phyloP scores from a whole-genome alignment of 2,888 invertebrate species.

The Oegoconia quadripuncta region DNA sequence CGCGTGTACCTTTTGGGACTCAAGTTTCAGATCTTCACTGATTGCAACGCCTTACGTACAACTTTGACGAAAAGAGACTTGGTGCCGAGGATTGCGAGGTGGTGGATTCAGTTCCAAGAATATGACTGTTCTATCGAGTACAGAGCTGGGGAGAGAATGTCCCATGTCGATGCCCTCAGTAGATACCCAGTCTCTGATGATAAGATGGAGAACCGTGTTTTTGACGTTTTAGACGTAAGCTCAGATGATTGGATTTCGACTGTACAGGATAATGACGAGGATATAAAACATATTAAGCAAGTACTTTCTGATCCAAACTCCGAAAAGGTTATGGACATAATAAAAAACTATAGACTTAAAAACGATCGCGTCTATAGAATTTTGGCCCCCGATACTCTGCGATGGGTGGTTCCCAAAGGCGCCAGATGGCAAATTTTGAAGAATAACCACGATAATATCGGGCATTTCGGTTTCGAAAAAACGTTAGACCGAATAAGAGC shows the following conservation, averaged over 20 bases:
- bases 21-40: slow-evolving; percentile 5
- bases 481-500: slow-evolving; percentile 31
- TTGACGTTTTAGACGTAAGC: background rate
- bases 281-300: background rate
- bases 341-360: too few relatives aligned
- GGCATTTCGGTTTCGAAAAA: slow-evolving; percentile 42
- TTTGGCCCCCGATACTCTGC: slow-evolving; percentile 8
- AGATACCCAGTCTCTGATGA: slow-evolving; percentile 8
- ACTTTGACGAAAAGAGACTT: slow-evolving; percentile 12
- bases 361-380: slow-evolving; percentile 11
- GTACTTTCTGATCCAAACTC: background rate
- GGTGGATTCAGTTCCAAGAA: slow-evolving; percentile 17
- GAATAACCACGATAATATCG: slow-evolving; percentile 39
- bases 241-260: slow-evolving; percentile 9
- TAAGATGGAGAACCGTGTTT: background rate
- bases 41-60: slow-evolving; percentile 8
- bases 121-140: slow-evolving; percentile 15
- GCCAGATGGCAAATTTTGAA: slow-evolving; percentile 30
- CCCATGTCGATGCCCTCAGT: slow-evolving; percentile 16
- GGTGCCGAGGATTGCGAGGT: too few relatives aligned
- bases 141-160: slow-evolving; percentile 13
- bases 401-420: slow-evolving; percentile 35
- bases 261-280: background rate
- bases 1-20: slow-evolving; percentile 7
- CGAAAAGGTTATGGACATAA: slow-evolving; percentile 8